Percentiles rank a stretch among this genome's conserved stretches.
These are phyloP conservation scores for Dicerorhinus sumatrensis DNA, from an alignment of 2,113 vertebrate genomes.

Conservation along the genomic window DNA sequence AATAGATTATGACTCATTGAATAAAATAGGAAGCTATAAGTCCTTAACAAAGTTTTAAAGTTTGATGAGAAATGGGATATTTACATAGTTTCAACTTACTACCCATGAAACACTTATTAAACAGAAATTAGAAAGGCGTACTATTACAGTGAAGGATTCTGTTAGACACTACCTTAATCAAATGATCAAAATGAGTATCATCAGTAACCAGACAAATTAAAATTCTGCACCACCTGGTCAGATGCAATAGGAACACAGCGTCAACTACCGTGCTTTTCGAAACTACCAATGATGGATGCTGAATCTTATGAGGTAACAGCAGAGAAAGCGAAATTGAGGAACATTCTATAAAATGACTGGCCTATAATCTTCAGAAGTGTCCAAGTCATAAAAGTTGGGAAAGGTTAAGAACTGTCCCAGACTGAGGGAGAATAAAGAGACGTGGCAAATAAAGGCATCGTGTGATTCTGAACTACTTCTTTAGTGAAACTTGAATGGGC, in stretches of 20 bases:
- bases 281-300: background rate
- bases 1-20: background rate
- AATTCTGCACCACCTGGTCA: background rate
- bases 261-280: too few species aligned
- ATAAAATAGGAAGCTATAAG: background rate
- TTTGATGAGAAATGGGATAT: slow-evolving; percentile 13
- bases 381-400: background rate
- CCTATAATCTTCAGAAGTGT: background rate
- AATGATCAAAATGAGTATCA: background rate
- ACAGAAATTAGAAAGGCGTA: background rate
- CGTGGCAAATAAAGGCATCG: background rate
- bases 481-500: background rate
- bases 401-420: background rate
- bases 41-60: slow-evolving; percentile 22
- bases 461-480: background rate
- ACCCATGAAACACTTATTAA: background rate
- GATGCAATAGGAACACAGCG: background rate
- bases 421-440: background rate
- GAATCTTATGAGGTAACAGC: background rate
- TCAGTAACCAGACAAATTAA: background rate
- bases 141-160: background rate
- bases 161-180: background rate
- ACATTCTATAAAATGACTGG: background rate
- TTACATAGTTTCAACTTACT: background rate
- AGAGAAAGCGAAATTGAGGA: background rate